phyloP scores from a whole-genome alignment of 2,888 invertebrate genomes.

The Drosophila tripunctata region DNA sequence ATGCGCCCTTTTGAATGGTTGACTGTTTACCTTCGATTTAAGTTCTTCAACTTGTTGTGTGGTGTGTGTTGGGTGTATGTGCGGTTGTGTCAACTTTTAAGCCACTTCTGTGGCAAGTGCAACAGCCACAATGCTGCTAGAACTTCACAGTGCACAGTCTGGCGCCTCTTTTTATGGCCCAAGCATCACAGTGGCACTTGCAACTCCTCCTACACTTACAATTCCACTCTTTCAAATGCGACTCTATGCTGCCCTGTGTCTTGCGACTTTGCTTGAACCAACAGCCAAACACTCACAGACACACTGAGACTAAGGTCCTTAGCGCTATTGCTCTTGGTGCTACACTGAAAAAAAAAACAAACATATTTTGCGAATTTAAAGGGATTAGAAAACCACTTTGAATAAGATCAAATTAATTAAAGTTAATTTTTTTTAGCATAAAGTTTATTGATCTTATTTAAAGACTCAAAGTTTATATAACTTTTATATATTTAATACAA shows the following conservation, averaged over 20 bases:
- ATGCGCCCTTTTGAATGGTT: constrained; percentile 65
- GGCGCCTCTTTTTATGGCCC: constrained; percentile 75
- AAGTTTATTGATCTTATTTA: no score
- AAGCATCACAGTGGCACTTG: constrained; percentile 52
- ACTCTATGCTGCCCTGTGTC: constrained; percentile 39
- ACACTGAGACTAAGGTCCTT: constrained; percentile 58
- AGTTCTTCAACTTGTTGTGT: constrained; percentile 50
- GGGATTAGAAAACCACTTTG: no score
- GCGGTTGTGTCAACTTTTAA: constrained; percentile 67
- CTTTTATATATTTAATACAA: no score
- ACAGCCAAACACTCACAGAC: constrained; percentile 71
- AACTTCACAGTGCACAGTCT: constrained; percentile 68
- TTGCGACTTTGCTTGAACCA: constrained; percentile 49
- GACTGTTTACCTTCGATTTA: constrained; percentile 72
- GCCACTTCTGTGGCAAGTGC: constrained; percentile 66
- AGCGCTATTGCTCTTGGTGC: constrained; percentile 33
- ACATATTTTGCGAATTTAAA: no score
- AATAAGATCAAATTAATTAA: no score
- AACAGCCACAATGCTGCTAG: constrained; percentile 56
- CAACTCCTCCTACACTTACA: constrained; percentile 3
- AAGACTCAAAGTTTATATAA: no score
- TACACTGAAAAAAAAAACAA: neutral
- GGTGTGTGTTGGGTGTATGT: constrained; percentile 2
- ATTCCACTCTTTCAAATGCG: neutral
- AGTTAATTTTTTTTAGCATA: no score